A percentile compares a stretch with the other conserved stretches of the same genome.
These are phyloP conservation scores for Papilio dardanus DNA, from an alignment of 1,140 invertebrate genomes.

Conservation along the genomic window DNA sequence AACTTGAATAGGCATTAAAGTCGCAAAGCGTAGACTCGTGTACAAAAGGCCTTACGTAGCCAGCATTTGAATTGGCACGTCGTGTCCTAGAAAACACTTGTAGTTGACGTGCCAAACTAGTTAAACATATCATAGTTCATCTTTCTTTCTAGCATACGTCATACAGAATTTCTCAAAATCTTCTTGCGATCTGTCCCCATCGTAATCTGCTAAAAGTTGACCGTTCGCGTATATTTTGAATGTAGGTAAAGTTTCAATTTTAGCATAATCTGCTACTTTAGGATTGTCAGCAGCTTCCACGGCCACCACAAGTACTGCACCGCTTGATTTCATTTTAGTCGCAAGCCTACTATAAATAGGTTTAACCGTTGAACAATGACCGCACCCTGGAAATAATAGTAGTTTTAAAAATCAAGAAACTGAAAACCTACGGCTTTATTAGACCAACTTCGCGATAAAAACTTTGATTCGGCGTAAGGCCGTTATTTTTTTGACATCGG, in stretches of 20 bases:
- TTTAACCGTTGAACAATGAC: slow-evolving; percentile 93
- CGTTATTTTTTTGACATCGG: too few species aligned
- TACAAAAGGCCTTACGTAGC: too few species aligned
- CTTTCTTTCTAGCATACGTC: slow-evolving; percentile 54
- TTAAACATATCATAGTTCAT: slow-evolving; percentile 64
- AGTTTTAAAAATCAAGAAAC: slow-evolving; percentile 17
- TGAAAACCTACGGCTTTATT: background rate
- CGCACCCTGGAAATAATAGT: slow-evolving; percentile 88
- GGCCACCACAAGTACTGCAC: slow-evolving; percentile 88
- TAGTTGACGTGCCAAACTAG: background rate
- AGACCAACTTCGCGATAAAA: slow-evolving; percentile 28
- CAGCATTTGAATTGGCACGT: too few species aligned
- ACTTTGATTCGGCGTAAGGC: too few species aligned
- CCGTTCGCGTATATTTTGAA: slow-evolving; percentile 92
- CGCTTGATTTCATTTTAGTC: slow-evolving; percentile 87
- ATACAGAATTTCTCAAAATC: slow-evolving; percentile 66
- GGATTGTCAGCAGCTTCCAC: slow-evolving; percentile 90
- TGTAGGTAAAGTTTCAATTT: slow-evolving; percentile 92
- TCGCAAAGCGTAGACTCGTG: too few species aligned
- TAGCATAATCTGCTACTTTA: slow-evolving; percentile 86
- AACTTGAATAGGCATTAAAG: too few species aligned
- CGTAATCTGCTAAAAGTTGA: slow-evolving; percentile 86
- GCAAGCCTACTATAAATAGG: slow-evolving; percentile 89
- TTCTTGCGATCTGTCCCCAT: slow-evolving; percentile 84
- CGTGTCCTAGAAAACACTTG: too few species aligned